A percentile compares a stretch with the other conserved stretches of the same genome.
These are phyloP conservation scores for Palythoa heliodiscus DNA, from an alignment of 92 coral and sea anemone genomes.

Conservation along the genomic window DNA sequence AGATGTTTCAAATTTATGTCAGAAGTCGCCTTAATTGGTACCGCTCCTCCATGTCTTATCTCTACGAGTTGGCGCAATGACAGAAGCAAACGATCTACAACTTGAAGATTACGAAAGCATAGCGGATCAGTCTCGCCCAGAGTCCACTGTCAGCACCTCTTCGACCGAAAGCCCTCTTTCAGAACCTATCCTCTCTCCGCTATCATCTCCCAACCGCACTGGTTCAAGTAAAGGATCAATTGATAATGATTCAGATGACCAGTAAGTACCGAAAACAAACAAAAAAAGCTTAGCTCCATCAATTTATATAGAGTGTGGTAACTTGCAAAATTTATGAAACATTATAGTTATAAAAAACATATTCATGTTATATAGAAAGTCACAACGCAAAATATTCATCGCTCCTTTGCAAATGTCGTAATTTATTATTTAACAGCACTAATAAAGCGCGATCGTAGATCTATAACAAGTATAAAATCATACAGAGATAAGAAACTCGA, in stretches of 20 bases:
- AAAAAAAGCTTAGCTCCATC: background rate
- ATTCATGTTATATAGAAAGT: no score
- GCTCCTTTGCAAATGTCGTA: no score
- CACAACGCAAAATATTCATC: no score
- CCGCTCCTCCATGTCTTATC: background rate
- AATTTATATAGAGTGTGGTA: no score
- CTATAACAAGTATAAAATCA: no score
- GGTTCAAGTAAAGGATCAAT: background rate
- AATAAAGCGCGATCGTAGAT: no score
- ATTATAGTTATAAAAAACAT: no score
- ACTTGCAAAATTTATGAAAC: no score
- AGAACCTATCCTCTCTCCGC: slow-evolving; percentile 1
- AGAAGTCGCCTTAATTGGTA: background rate
- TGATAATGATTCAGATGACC: slow-evolving; percentile 5
- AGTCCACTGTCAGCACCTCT: background rate
- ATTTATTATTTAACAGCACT: no score
- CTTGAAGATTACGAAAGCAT: slow-evolving; percentile 25
- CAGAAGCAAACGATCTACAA: slow-evolving; percentile 21
- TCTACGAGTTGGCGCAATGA: slow-evolving; percentile 1
- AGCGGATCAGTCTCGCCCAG: slow-evolving; percentile 6
- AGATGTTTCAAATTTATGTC: background rate
- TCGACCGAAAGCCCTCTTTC: background rate
- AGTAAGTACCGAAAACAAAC: background rate
- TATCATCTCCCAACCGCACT: slow-evolving; percentile 23
- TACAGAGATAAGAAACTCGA: no score